phyloP scores from a whole-genome alignment of 2,888 invertebrate species.

The Pristionchus maxplancki region DNA sequence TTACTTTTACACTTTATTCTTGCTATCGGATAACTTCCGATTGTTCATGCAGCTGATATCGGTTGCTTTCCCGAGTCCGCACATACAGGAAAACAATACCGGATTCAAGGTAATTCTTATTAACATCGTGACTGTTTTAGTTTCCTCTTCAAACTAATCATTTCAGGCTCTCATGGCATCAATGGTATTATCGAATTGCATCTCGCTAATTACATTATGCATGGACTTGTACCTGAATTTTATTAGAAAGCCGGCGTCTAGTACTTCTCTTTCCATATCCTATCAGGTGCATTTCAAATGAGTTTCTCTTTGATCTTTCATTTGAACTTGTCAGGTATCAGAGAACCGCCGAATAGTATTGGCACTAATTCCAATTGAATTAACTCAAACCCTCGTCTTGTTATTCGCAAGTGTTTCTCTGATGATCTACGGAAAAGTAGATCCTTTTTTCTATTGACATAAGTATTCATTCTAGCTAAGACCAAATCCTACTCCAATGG shows the following conservation, averaged over 20 bases:
- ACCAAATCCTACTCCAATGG: background rate
- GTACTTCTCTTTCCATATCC: background rate
- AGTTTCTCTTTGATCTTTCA: no score
- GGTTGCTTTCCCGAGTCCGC: background rate
- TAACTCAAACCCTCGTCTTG: background rate
- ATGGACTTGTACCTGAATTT: slow-evolving; percentile 8
- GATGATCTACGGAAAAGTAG: background rate
- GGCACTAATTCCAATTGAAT: background rate
- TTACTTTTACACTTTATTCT: no score
- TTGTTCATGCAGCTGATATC: background rate
- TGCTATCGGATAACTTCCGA: background rate
- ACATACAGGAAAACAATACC: background rate
- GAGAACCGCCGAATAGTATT: background rate
- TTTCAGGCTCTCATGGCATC: background rate
- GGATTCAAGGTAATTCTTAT: background rate
- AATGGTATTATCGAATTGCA: background rate
- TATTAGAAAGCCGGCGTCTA: background rate
- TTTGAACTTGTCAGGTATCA: no score
- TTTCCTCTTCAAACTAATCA: no score
- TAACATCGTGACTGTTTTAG: background rate
- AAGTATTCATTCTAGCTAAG: no score
- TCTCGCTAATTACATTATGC: background rate
- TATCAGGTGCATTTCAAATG: background rate
- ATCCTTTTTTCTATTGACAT: background rate
- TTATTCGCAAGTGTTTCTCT: background rate